A percentile compares a stretch with the other conserved stretches of the same genome.
phyloP scores from a whole-genome alignment of 1,140 invertebrate genomes.

The Drosophila equinoxialis region DNA sequence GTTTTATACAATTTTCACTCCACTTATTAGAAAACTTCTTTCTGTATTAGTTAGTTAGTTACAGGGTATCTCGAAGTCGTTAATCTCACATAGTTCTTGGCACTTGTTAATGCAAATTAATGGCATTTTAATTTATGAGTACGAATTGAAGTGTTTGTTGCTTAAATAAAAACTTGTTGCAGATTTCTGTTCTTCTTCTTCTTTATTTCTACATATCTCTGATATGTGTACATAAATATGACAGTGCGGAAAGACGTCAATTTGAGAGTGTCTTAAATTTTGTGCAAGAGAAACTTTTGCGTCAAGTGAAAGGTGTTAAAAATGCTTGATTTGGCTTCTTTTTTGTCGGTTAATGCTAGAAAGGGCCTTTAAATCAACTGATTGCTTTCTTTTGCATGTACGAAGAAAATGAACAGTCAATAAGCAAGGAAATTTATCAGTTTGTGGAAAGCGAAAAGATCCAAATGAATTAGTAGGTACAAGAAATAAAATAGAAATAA shows the following conservation, averaged over 20 bases:
- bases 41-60: neutral
- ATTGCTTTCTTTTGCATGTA: neutral
- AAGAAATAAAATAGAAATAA: no score
- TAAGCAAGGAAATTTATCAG: no score
- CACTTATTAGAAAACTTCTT: no score
- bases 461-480: no score
- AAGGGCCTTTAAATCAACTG: neutral
- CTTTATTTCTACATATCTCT: slow-evolving; percentile 52
- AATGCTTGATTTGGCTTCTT: slow-evolving; percentile 1
- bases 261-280: slow-evolving; percentile 7
- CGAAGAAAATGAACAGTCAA: no score
- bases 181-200: slow-evolving; percentile 43
- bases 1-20: no score
- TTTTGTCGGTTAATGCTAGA: neutral
- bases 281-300: slow-evolving; percentile 6
- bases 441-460: no score
- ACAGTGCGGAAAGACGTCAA: slow-evolving; percentile 7
- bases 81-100: neutral
- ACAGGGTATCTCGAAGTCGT: neutral
- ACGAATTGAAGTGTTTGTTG: slow-evolving; percentile 4
- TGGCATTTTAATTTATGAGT: slow-evolving; percentile 57
- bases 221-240: neutral
- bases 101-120: slow-evolving; percentile 32
- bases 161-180: slow-evolving; percentile 16
- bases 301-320: slow-evolving; percentile 6